Evolutionary conservation across 2,888 invertebrate species (phyloP), one percentile per base, ranked within the genome.

Genomic region (Scaptomyza cyrtandrae): DNA sequence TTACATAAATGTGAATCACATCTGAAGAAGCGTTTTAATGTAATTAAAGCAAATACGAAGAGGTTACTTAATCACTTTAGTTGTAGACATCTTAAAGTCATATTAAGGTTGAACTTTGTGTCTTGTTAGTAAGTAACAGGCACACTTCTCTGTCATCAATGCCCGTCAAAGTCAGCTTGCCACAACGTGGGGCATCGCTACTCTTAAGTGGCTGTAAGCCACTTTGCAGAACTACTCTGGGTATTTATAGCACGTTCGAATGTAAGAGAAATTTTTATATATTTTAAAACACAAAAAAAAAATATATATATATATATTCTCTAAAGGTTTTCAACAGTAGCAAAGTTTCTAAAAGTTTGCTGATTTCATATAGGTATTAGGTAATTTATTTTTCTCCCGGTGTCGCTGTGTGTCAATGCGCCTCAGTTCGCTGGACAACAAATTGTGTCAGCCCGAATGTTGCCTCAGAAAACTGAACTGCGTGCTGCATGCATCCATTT

Each of bases 361-460:
- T n/a, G 2, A 37, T 37, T 33, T 16, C 3, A 24, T 7, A 16
- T 29, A 31, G 3, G 29, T 11, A 7, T 33, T n/a, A n/a, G n/a
- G n/a, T n/a, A 1, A 37, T 6, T n/a, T 37, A 10, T 10, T 35
- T 39, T 50, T 50, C 6, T 50, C 1, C 19, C 19, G n/a, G 50
- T 50, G 46, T 62, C 29, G 39, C 49, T 39, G 56, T 53, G 24
- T 24, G 24, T 24, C 24, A 24, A 24, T 3, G 24, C 24, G 24
- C 24, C 49, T 54, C 43, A 53, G 49, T 29, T n/a, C 6, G 35
- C 13, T 27, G 27, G 45, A 45, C 57, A 43, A 52, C 69, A 58
- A 84, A 84, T 73, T 88, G 80, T 89, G 89, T 87, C 87, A 85
- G 74, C 72, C 57, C 62, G 50, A 56, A 33, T 44, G 65, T 75